Evolutionary conservation across 2,113 vertebrate species (phyloP).

Genomic region (Dipodomys ordii): DNA sequence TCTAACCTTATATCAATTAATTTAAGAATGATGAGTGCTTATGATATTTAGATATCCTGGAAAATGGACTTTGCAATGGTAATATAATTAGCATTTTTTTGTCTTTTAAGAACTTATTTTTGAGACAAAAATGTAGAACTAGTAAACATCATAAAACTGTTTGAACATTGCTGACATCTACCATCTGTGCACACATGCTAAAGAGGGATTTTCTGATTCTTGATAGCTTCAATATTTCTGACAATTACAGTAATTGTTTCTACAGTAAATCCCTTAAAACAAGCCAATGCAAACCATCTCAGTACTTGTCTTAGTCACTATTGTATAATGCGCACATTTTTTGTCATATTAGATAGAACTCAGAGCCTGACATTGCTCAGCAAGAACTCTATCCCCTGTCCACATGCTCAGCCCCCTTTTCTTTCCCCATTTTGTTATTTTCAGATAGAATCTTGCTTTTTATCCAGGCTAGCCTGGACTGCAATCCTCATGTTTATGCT

Average conservation of each 20-base stretch:
- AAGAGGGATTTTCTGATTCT: slow-evolving; percentile 28
- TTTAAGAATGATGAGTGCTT: background rate
- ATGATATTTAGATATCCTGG: background rate
- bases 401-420: no score
- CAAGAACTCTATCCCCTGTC: no score
- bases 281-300: background rate
- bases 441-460: no score
- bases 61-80: background rate
- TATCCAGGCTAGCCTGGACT: no score
- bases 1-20: background rate
- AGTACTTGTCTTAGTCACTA: background rate
- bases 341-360: background rate
- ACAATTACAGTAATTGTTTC: background rate
- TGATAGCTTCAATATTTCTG: background rate
- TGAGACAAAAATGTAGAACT: slow-evolving; percentile 24
- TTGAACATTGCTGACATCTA: background rate
- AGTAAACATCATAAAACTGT: slow-evolving; percentile 25
- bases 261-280: slow-evolving; percentile 26
- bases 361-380: background rate
- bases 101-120: background rate
- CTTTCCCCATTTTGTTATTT: no score
- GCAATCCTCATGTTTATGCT: no score
- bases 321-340: background rate
- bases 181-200: slow-evolving; percentile 28
- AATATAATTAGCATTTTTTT: background rate